Evolutionary conservation across 1,140 invertebrate genomes (phyloP), one percentile per base, ranked within the genome.

Genomic region (Pissodes strobi): DNA sequence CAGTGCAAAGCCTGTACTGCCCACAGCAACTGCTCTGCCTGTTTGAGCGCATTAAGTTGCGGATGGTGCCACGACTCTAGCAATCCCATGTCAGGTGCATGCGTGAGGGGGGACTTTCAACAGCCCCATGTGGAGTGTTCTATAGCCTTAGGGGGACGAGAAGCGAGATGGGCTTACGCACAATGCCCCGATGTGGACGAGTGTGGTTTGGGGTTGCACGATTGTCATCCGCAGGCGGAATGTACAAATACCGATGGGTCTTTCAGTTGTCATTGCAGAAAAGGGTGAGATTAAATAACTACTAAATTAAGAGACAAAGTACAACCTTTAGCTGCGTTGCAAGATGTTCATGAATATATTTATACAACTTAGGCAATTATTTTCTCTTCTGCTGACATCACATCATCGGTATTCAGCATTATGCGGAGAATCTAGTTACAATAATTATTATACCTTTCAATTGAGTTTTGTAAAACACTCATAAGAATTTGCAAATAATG

Each of bases 121-220:
- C 82, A 84, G 21, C 85, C 90, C 0, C 83, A 87, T 52, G 79
- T 84, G 0, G 87, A 87, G 68, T 90, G 88, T 72, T 86, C 84
- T 9, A 72, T 82, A 4, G 77, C 78, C 17, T 76, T 83, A 12
- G 80, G 86, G 2, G 86, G 87, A 66, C 79, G 80, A 0, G 84
- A 85, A 34, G 82, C 82, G 0, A 84, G 87, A 13, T 97, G 94
- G 94, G 91, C 93, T 0, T 97, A 97, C 69, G 89, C 90, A 1
- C 86, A 89, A 64, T 98, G 95, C 79, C 94, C 94, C 0, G 94
- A 97, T 77, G 90, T 98, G 0, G 92, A 98, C 74, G 95, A 98
- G 79, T 98, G 95, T 75, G 86, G 86, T 1, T 82, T 97, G 2
- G 88, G 87, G 0, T 77, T 96, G 1, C 89, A 95, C 70, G 87